These are phyloP conservation scores for Anhinga rufa DNA, from an alignment of 2,113 vertebrate genomes.

Conservation along the genomic window DNA sequence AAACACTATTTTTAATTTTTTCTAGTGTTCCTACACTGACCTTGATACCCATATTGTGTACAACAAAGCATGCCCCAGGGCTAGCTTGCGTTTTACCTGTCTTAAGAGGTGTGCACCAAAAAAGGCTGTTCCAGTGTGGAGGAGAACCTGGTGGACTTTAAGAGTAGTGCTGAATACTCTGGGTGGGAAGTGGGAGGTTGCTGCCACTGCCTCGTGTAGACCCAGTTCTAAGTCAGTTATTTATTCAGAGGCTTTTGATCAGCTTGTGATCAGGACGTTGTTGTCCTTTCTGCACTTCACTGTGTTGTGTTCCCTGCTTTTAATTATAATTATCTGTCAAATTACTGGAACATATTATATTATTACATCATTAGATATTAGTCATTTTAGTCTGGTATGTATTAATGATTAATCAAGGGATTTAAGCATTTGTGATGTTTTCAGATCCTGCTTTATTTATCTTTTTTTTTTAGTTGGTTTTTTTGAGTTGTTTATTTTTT, in stretches of 20 bases:
- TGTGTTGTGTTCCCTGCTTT: neutral
- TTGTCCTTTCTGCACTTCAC: neutral
- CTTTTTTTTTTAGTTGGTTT: too few species aligned
- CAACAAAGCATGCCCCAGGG: too few species aligned
- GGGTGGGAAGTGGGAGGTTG: neutral
- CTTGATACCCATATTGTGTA: neutral
- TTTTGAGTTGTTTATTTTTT: neutral
- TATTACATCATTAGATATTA: neutral
- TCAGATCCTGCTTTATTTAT: neutral
- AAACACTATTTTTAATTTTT: neutral
- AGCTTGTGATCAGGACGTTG: neutral
- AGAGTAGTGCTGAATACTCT: accelerated
- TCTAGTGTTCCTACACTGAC: neutral
- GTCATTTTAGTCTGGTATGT: neutral
- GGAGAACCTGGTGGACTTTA: neutral
- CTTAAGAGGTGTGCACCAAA: neutral
- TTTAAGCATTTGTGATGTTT: neutral
- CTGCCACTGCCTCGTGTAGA: neutral
- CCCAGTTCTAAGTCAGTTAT: neutral
- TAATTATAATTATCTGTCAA: neutral
- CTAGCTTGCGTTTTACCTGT: neutral
- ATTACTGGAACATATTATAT: neutral
- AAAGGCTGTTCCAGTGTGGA: neutral
- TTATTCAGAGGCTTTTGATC: neutral
- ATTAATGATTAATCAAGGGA: neutral